Evolutionary conservation across 92 coral and sea anemone species (phyloP).

Genomic region (Siderastrea radians): DNA sequence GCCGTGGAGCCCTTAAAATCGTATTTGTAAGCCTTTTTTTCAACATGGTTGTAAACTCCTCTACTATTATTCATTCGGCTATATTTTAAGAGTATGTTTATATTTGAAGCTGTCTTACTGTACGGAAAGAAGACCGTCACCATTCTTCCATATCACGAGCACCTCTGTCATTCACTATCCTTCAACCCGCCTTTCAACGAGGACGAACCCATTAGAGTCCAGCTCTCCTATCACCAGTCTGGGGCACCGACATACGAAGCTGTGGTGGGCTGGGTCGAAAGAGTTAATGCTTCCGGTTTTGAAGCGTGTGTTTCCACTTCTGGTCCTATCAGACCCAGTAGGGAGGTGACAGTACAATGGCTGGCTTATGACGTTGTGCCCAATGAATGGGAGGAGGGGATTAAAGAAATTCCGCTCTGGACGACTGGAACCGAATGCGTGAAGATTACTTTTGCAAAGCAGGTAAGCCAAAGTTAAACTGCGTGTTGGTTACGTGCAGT

Average conservation of each 20-base stretch:
- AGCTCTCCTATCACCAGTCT: slow-evolving; percentile 51
- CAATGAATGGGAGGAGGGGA: slow-evolving; percentile 56
- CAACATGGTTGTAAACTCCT: neutral
- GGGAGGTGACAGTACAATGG: slow-evolving; percentile 68
- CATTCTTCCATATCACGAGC: slow-evolving; percentile 47
- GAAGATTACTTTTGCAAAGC: slow-evolving; percentile 41
- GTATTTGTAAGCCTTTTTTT: neutral
- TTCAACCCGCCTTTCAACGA: slow-evolving; percentile 50
- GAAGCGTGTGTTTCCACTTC: slow-evolving; percentile 80
- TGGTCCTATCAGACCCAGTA: slow-evolving; percentile 72
- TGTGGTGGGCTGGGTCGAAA: slow-evolving; percentile 83
- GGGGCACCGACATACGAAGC: slow-evolving; percentile 83
- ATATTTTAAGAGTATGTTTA: neutral
- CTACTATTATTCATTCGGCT: neutral
- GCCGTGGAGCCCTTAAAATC: too few species aligned
- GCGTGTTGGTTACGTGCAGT: neutral
- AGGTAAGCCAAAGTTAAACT: slow-evolving; percentile 36
- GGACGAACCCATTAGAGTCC: slow-evolving; percentile 33
- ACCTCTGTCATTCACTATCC: slow-evolving; percentile 43
- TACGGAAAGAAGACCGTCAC: slow-evolving; percentile 43
- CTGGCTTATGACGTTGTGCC: slow-evolving; percentile 71
- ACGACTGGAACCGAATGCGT: slow-evolving; percentile 82
- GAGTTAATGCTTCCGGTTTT: slow-evolving; percentile 63
- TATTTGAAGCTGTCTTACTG: slow-evolving; percentile 7
- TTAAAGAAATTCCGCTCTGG: slow-evolving; percentile 69